These are phyloP conservation scores for Volucella inflata DNA, from an alignment of 2,888 invertebrate genomes.

Conservation along the genomic window DNA sequence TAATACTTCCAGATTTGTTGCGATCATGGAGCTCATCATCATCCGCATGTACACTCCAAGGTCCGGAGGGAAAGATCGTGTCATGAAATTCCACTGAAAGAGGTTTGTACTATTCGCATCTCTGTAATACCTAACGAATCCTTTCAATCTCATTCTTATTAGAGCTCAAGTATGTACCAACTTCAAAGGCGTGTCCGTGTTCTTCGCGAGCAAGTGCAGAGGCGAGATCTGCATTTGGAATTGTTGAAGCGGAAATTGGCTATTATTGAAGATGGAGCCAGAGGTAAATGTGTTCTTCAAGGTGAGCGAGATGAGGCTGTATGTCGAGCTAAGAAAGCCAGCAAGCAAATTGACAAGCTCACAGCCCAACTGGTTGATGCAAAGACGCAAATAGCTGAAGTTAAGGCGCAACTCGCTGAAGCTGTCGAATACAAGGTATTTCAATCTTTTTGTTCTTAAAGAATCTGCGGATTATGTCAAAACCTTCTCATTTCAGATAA, in stretches of 20 bases:
- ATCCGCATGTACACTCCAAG: conserved; percentile 85
- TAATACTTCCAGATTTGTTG: conserved; percentile 77
- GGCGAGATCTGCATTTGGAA: conserved; percentile 96
- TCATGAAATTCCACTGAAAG: conserved; percentile 91
- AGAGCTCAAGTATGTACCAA: conserved; percentile 95
- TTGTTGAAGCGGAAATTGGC: conserved; percentile 93
- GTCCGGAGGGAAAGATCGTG: conserved; percentile 91
- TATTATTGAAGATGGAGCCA: conserved; percentile 90
- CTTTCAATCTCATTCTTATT: conserved; percentile 76
- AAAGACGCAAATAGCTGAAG: conserved; percentile 91
- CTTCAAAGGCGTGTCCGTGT: conserved; percentile 93
- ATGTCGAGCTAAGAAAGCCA: conserved; percentile 89
- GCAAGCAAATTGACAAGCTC: conserved; percentile 92
- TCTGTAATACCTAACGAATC: background rate
- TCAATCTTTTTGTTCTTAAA: background rate
- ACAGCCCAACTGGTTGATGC: conserved; percentile 92
- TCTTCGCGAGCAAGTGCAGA: conserved; percentile 94
- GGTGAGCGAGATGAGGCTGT: conserved; percentile 89
- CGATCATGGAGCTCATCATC: conserved; percentile 76
- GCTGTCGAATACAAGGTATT: conserved; percentile 94
- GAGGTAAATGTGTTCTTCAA: conserved; percentile 86
- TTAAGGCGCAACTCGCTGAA: conserved; percentile 93
- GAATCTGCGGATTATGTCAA: background rate
- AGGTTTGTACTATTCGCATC: conserved; percentile 85
- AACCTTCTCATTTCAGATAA: conserved; percentile 86